Evolutionary conservation across 2,797 vertebrate genomes (phyloP), one percentile per base, ranked within the genome.

Genomic region (Anguilla pacifica): DNA sequence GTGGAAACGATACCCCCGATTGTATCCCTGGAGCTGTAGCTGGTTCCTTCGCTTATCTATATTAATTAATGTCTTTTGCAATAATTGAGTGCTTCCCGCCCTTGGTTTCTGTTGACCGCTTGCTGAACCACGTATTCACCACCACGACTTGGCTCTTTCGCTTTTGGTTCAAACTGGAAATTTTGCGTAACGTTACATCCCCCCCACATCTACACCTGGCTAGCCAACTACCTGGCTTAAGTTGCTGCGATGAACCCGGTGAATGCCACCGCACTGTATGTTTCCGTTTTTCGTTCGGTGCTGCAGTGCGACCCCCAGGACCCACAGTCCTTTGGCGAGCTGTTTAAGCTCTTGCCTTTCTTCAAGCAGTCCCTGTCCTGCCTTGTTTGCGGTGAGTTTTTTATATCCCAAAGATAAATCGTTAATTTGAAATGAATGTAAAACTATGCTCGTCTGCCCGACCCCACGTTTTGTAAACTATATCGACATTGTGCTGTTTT

Each of bases 221-320:
- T 31, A 72, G 67, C 67, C n/a, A 67, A 67, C 64, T 94, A 92
- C 90, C 93, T 93, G 95, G 93, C 93, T 93, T 93, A 95, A 95
- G 95, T 90, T 91, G 94, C 96, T 96, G 97, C 97, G 94, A 99
- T 99, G 98, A 98, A 98, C 97, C 98, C 98, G 77, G 97, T 97
- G 90, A 98, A 97, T 96, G 97, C 97, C 89, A 98, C 98, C 94
- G 93, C 97, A 94, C 95, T 99, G 94, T 99, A 98, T 96, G 97
- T 99, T 96, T 97, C 98, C 92, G 97, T 97, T 94, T 98, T 97
- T 95, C 98, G 98, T 94, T 97, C 98, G 92, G 97, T 98, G 94
- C 96, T 99, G 96, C 97, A 97, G 96, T 98, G 98, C 96, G 97
- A 98, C 94, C 97, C 97, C 88, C 97, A 96, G 93, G 96, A 97